Conservation (phyloP, 2,113 vertebrate species). For the Nycticryphes semicollaris region DNA sequence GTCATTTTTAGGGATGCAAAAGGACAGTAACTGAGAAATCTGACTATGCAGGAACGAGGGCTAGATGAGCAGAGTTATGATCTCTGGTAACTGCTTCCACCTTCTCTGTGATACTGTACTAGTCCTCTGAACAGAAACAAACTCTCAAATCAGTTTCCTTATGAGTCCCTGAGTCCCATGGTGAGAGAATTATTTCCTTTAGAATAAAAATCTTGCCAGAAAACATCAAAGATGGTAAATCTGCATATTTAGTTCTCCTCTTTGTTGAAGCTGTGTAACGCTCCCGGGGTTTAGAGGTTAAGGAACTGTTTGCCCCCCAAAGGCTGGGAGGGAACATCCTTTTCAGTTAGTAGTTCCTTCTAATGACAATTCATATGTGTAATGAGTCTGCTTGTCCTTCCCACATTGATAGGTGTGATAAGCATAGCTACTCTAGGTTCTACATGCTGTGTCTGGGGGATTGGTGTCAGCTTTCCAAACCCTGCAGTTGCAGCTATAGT, state of each 20-base stretch:
- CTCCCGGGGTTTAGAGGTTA: neutral
- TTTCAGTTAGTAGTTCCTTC: neutral
- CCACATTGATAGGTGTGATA: neutral
- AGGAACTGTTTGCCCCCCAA: neutral
- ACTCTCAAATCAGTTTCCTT: neutral
- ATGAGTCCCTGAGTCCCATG: accelerated
- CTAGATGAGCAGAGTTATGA: neutral
- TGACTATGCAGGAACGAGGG: neutral
- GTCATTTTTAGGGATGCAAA: neutral
- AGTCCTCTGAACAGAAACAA: neutral
- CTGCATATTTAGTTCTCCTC: neutral
- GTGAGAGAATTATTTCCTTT: neutral
- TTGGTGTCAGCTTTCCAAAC: neutral
- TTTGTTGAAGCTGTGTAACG: neutral
- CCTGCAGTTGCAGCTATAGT: neutral
- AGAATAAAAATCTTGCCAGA: neutral
- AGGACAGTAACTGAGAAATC: neutral
- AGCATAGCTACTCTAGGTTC: neutral
- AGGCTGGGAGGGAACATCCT: neutral
- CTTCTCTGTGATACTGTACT: neutral
- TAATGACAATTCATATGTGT: neutral
- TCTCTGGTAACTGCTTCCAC: neutral
- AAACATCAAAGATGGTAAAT: neutral
- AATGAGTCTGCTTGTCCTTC: neutral
- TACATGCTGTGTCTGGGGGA: neutral